Evolutionary conservation across 2,797 vertebrate species (phyloP), one percentile per base, ranked within the genome.

Genomic region (Propithecus deckenii): DNA sequence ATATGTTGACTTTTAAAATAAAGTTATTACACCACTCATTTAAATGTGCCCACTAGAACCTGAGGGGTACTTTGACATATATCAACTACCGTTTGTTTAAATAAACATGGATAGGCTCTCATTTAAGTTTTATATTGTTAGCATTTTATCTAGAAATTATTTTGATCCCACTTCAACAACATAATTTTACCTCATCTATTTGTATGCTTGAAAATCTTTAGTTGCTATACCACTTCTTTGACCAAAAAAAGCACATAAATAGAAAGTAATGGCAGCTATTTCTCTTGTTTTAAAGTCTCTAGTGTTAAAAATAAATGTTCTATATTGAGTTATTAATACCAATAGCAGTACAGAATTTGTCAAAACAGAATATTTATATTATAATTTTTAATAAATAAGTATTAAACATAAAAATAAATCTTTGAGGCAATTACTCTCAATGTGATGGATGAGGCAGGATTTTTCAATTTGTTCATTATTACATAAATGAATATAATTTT

Each of bases 351-450:
- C 5, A 72, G 7, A 96, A 59, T 85, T 83, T 94, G 1, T 91
- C 55, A 89, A 95, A 88, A 88, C 2, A 80, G 17, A n/a, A 78
- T 30, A 61, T 14, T 28, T 50, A 63, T 25, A 18, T 63, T 83
- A 32, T 7, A 80, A 67, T 57, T 50, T 72, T 80, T 96, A 38
- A 92, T 91, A 83, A 90, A 25, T 61, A 81, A 75, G n/a, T 92
- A 86, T 74, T 95, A 89, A 75, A 94, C 35, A 86, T 88, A 84
- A 91, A 91, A 92, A 61, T 13, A 50, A 89, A 52, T 30, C 10
- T 9, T 74, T 55, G 28, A 14, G 18, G 12, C 80, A 80, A 86
- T 72, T 65, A 35, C 7, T 92, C 11, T 61, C 18, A 43, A 7
- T 80, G 7, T 86, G 32, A 79, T 61, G 12, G 48, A 65, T 78